Evolutionary conservation across 2,888 invertebrate species (phyloP), one percentile per base, ranked within the genome.

Genomic region (Lasioglossum vierecki): DNA sequence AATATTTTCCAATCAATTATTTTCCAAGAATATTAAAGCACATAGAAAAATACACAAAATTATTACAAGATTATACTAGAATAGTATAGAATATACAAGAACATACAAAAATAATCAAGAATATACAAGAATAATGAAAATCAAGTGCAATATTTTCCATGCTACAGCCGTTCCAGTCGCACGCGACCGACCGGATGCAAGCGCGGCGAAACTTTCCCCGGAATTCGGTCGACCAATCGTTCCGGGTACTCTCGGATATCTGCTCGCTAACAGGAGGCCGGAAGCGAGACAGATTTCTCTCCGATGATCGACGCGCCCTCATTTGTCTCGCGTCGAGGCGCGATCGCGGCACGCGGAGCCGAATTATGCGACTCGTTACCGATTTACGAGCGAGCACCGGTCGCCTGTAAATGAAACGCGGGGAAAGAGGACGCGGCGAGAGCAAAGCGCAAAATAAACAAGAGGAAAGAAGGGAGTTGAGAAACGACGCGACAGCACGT

Each of bases 361-460:
- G 44, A 53, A 75, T 72, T 30, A 76, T 39, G 63, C 74, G 75
- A 83, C 80, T 83, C 79, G 84, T 84, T 83, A 72, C 78, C 79
- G 79, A 84, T 84, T 74, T 81, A 88, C 79, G 84, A 84, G 89
- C 86, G 83, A 81, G 80, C 78, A 72, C 80, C 78, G 4, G 22
- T 70, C n/a, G 70, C 1, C 13, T 70, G 80, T 80, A 79, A 89
- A 76, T 60, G 41, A n/a, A 13, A 5, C 18, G 63, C 13, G 41
- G n/a, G n/a, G 13, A 41, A 74, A 70, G 18, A 76, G 73, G 44
- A 68, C 72, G 70, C 79, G 53, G 18, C 72, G 4, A 15, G 46
- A 3, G 18, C 11, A 57, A 8, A 30, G 15, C 2, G 30, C 5
- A 15, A 63, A 4, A 13, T 13, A 66, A 76, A 78, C 57, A 49